phyloP scores from a whole-genome alignment of 1,140 invertebrate species.

The Brachionus paranguensis region DNA sequence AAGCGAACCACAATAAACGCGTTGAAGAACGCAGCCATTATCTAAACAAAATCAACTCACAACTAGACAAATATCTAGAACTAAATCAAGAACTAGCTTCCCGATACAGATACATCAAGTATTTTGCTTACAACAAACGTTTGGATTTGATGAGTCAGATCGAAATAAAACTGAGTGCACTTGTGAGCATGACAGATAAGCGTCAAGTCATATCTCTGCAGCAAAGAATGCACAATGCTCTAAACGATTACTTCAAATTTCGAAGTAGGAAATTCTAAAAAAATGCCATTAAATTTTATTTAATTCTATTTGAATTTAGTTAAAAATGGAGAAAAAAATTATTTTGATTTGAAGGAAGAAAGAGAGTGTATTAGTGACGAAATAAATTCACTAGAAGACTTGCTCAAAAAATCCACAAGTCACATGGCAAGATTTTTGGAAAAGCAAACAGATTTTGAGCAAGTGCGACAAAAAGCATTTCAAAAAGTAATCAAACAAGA shows the following conservation, averaged over 20 bases:
- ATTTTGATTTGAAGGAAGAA: neutral
- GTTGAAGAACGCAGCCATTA: neutral
- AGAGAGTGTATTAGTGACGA: neutral
- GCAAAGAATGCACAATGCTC: constrained; percentile 9
- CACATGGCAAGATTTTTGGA: constrained; percentile 23
- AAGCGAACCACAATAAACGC: neutral
- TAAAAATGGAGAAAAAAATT: constrained; percentile 19
- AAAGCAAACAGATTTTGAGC: constrained; percentile 10
- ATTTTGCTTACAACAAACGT: neutral
- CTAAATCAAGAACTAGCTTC: constrained; percentile 11
- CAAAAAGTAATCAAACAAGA: constrained; percentile 13
- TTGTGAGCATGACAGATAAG: neutral
- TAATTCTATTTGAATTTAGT: neutral
- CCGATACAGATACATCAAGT: neutral
- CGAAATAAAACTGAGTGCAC: neutral
- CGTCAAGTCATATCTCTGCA: constrained; percentile 17
- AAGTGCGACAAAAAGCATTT: neutral
- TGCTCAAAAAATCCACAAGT: neutral
- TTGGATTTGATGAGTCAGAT: constrained; percentile 1
- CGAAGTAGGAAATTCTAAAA: neutral
- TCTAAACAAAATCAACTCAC: neutral
- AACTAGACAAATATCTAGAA: neutral
- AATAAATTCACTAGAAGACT: neutral
- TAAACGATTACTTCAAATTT: neutral
- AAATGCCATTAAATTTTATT: neutral